These are phyloP conservation scores for Euura lappo DNA, from an alignment of 1,140 invertebrate species.

Conservation along the genomic window DNA sequence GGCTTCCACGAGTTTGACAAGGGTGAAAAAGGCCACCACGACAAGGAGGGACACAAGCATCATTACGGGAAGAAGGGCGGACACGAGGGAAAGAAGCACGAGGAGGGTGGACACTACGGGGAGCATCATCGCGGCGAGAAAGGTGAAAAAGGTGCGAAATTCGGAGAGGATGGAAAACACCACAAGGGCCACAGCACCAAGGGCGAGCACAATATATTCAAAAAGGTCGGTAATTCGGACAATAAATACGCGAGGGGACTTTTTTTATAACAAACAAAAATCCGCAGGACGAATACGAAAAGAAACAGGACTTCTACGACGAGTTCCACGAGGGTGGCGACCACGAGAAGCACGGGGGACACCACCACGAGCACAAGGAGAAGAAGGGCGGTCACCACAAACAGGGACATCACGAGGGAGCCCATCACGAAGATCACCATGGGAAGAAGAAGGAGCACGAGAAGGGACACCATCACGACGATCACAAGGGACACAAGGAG, in stretches of 20 bases:
- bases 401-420: conserved; percentile 55
- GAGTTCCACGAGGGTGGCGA: conserved; percentile 71
- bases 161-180: conserved; percentile 69
- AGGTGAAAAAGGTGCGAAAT: conserved; percentile 52
- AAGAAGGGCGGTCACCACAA: conserved; percentile 61
- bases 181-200: conserved; percentile 75
- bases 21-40: conserved; percentile 49
- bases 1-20: conserved; percentile 50
- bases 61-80: conserved; percentile 48
- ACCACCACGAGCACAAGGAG: conserved; percentile 62
- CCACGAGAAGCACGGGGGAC: conserved; percentile 69
- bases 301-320: conserved; percentile 76
- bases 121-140: conserved; percentile 49
- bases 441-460: conserved; percentile 64
- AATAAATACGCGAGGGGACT: not conserved
- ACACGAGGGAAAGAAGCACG: conserved; percentile 48
- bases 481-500: conserved; percentile 64
- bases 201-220: conserved; percentile 74
- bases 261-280: not conserved
- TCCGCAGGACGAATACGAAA: conserved; percentile 70
- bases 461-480: conserved; percentile 62
- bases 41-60: conserved; percentile 47
- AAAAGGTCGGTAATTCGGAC: conserved; percentile 56
- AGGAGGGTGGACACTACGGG: conserved; percentile 50
- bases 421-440: conserved; percentile 61